Percentiles rank a stretch among this genome's conserved stretches.
Evolutionary conservation across 1,140 invertebrate species (phyloP).

Genomic region (Drosophila azteca): DNA sequence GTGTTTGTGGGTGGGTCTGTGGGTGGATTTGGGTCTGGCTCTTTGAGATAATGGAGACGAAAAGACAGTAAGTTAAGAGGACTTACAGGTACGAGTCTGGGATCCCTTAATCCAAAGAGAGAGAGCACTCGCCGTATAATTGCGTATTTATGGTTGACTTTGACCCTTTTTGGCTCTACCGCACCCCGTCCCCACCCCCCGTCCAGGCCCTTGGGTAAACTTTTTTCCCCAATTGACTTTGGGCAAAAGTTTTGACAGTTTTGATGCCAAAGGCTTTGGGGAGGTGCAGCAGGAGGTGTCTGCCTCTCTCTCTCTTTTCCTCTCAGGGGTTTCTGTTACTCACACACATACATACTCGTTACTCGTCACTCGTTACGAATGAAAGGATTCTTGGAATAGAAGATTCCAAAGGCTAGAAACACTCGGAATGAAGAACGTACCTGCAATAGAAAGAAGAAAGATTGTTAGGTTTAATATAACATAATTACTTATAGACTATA

Average conservation of each 20-base stretch:
- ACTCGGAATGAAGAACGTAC: slow-evolving; percentile 25
- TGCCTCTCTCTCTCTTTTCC: neutral
- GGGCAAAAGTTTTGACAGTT: slow-evolving; percentile 64
- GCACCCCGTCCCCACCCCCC: no score
- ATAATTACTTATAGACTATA: no score
- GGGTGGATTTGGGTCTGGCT: slow-evolving; percentile 66
- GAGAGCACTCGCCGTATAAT: slow-evolving; percentile 64
- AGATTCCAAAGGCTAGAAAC: neutral
- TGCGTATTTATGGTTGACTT: slow-evolving; percentile 70
- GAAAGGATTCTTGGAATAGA: neutral
- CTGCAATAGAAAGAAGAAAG: slow-evolving; percentile 30
- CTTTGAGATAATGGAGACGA: slow-evolving; percentile 64
- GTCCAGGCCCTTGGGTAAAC: slow-evolving; percentile 22
- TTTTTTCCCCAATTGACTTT: slow-evolving; percentile 69
- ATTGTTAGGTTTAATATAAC: neutral
- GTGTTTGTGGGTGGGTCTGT: slow-evolving; percentile 28
- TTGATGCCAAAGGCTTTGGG: slow-evolving; percentile 1
- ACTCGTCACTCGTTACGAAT: neutral
- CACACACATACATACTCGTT: slow-evolving; percentile 12
- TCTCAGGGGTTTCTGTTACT: slow-evolving; percentile 29
- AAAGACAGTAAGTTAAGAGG: slow-evolving; percentile 63
- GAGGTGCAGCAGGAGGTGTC: neutral
- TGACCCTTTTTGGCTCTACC: no score
- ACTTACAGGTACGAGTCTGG: slow-evolving; percentile 56
- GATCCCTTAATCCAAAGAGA: slow-evolving; percentile 47